Evolutionary conservation across 2,113 vertebrate genomes (phyloP).

Genomic region (Zosterops japonicus): DNA sequence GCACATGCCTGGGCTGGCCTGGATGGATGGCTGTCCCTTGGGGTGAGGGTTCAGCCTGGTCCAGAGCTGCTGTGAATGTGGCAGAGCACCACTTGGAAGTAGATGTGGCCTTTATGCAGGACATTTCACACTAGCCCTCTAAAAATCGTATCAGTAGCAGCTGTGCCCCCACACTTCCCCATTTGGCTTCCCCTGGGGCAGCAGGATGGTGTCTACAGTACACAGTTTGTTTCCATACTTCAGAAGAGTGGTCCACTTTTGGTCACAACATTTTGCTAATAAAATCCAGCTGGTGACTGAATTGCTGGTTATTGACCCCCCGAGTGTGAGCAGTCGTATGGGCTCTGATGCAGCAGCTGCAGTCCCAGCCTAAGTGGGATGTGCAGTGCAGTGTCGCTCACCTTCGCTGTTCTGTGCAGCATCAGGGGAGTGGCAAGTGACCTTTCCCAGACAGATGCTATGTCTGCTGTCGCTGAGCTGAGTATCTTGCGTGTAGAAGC

Average conservation of each 20-base stretch:
- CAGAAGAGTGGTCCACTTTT: neutral
- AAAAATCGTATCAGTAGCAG: neutral
- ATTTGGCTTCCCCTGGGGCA: neutral
- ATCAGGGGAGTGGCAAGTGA: neutral
- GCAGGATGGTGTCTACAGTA: rapidly evolving
- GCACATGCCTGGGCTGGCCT: neutral
- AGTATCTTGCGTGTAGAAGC: neutral
- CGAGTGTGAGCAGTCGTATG: neutral
- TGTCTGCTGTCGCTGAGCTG: neutral
- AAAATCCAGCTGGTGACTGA: rapidly evolving
- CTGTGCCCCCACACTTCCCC: rapidly evolving
- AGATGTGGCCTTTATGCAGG: neutral
- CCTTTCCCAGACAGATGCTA: neutral
- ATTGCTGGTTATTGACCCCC: neutral
- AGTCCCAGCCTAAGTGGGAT: rapidly evolving
- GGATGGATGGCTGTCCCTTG: neutral
- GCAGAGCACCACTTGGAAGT: neutral
- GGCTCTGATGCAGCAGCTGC: neutral
- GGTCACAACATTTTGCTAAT: neutral
- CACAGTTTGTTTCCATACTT: neutral
- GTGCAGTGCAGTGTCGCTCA: neutral
- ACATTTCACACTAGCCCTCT: neutral
- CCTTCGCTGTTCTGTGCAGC: rapidly evolving
- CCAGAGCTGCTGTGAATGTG: neutral
- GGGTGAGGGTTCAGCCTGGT: neutral